These are phyloP conservation scores for Deilephila elpenor DNA, from an alignment of 2,888 invertebrate species.

Conservation along the genomic window DNA sequence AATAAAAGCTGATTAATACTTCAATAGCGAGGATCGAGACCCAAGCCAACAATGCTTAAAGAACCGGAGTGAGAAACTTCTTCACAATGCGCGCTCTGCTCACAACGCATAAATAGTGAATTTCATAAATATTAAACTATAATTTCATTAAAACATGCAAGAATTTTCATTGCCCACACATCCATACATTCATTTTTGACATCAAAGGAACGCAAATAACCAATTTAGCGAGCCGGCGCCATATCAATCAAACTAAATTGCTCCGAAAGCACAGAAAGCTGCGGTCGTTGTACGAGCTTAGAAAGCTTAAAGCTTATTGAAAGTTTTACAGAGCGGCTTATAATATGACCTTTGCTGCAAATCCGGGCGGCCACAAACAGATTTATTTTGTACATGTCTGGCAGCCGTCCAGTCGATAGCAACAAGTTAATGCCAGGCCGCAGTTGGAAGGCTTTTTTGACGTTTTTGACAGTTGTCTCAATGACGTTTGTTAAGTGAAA, in stretches of 20 bases:
- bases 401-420: slow-evolving; percentile 43
- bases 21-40: too few relatives aligned
- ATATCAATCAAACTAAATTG: slow-evolving; percentile 3
- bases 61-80: too few relatives aligned
- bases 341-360: slow-evolving; percentile 25
- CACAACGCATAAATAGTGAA: too few relatives aligned
- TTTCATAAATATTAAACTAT: not conserved
- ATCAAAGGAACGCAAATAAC: not conserved
- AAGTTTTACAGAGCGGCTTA: slow-evolving; percentile 20
- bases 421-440: slow-evolving; percentile 42
- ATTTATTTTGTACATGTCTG: slow-evolving; percentile 34
- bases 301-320: slow-evolving; percentile 8
- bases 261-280: not conserved
- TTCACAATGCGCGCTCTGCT: too few relatives aligned
- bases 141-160: not conserved
- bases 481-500: not conserved
- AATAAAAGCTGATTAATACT: too few relatives aligned
- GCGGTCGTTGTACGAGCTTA: not conserved
- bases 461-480: not conserved
- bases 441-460: slow-evolving; percentile 15
- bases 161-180: not conserved
- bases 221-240: not conserved
- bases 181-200: not conserved
- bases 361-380: slow-evolving; percentile 28
- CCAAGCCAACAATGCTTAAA: too few relatives aligned